phyloP scores from a whole-genome alignment of 2,888 invertebrate genomes.

The Leptarthrus brevirostris region DNA sequence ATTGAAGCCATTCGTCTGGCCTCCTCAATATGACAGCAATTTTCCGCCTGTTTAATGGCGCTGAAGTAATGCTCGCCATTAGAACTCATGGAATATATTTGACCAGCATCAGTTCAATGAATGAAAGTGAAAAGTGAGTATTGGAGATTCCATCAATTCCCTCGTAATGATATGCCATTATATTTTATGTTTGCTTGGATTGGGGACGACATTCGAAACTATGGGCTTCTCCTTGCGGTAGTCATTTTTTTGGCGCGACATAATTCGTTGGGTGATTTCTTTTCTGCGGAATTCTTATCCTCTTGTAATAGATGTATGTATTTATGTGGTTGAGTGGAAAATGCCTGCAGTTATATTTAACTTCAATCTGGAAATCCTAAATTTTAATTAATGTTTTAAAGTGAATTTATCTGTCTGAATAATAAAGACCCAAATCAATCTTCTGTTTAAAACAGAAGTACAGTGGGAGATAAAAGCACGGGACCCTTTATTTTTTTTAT shows the following conservation, averaged over 20 bases:
- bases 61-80: constrained; percentile 39
- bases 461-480: neutral
- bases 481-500: too few species aligned
- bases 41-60: constrained; percentile 41
- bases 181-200: constrained; percentile 31
- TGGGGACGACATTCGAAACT: neutral
- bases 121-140: constrained; percentile 44
- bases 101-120: constrained; percentile 12
- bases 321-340: too few species aligned
- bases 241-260: neutral
- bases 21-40: constrained; percentile 43
- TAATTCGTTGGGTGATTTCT: neutral
- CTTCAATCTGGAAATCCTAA: too few species aligned
- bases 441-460: neutral
- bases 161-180: constrained; percentile 30
- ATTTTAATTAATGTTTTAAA: too few species aligned
- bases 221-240: neutral
- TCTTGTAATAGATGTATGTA: too few species aligned
- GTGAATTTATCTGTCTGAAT: too few species aligned
- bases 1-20: constrained; percentile 35
- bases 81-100: constrained; percentile 22
- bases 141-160: constrained; percentile 23
- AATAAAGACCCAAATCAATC: too few species aligned
- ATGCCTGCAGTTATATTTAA: too few species aligned
- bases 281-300: too few species aligned